Evolutionary conservation across 1,140 invertebrate species (phyloP).

Genomic region (Eurosta solidaginis): DNA sequence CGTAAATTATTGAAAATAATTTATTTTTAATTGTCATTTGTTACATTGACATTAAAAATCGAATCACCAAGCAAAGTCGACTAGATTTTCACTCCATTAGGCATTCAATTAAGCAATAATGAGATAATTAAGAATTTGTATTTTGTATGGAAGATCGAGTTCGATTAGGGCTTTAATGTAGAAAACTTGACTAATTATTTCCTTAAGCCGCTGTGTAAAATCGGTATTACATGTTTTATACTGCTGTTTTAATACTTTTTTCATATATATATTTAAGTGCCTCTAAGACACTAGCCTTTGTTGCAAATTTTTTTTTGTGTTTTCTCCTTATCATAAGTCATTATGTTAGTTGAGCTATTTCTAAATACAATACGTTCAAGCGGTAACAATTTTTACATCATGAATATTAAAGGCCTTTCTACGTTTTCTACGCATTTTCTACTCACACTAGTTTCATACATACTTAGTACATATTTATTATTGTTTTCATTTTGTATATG

Average conservation of each 20-base stretch:
- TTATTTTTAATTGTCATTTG: no score
- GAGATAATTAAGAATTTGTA: no score
- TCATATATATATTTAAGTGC: background rate
- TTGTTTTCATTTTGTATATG: constrained; percentile 30
- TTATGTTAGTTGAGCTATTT: background rate
- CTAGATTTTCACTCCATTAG: no score
- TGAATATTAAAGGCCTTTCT: constrained; percentile 31
- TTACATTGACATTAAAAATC: no score
- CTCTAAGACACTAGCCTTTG: background rate
- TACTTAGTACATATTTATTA: constrained; percentile 33
- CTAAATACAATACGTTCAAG: constrained; percentile 3
- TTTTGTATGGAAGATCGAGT: no score
- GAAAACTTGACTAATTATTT: no score
- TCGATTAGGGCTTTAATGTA: no score
- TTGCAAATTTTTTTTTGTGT: background rate
- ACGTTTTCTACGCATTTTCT: constrained; percentile 30
- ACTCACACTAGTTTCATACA: constrained; percentile 28
- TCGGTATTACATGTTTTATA: background rate
- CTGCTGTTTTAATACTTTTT: background rate
- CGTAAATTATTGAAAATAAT: no score
- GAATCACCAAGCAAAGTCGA: no score
- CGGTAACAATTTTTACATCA: constrained; percentile 7
- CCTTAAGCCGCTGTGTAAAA: no score
- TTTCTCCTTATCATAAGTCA: background rate
- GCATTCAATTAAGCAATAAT: no score